These are phyloP conservation scores for Lepidochrysops patricia DNA, from an alignment of 2,888 invertebrate species.

Conservation along the genomic window DNA sequence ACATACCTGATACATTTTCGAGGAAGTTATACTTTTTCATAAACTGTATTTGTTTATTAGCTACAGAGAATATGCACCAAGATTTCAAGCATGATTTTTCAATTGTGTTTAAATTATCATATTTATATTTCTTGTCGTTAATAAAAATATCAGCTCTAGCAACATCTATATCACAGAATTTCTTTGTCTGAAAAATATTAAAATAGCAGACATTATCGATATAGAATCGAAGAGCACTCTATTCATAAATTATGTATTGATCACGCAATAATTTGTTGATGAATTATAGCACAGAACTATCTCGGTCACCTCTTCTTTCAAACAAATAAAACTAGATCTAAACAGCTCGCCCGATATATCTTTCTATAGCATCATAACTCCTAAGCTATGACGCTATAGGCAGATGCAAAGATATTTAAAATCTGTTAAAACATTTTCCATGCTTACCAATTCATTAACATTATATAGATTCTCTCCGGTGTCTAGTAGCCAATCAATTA, in stretches of 20 bases:
- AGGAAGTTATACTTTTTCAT: constrained; percentile 28
- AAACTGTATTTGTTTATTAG: constrained; percentile 46
- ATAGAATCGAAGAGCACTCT: too few relatives aligned
- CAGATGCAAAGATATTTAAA: too few relatives aligned
- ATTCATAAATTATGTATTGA: too few relatives aligned
- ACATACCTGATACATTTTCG: constrained; percentile 18
- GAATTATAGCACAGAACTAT: too few relatives aligned
- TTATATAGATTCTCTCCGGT: constrained; percentile 45
- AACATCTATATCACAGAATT: constrained; percentile 26
- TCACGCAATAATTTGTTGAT: too few relatives aligned
- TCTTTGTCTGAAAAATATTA: constrained; percentile 21
- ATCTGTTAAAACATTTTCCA: not conserved
- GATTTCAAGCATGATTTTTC: constrained; percentile 51
- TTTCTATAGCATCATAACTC: too few relatives aligned
- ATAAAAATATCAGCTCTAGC: constrained; percentile 19
- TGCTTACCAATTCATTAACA: constrained; percentile 46
- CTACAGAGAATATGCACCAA: constrained; percentile 58
- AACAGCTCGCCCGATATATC: too few relatives aligned
- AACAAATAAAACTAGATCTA: too few relatives aligned
- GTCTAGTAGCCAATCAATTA: constrained; percentile 57
- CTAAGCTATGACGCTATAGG: too few relatives aligned
- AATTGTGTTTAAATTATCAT: constrained; percentile 35
- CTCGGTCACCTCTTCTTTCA: too few relatives aligned
- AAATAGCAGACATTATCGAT: too few relatives aligned
- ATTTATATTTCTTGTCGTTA: constrained; percentile 18